Percentiles rank a stretch among this genome's conserved stretches.
phyloP scores from a whole-genome alignment of 2,113 vertebrate genomes.

The Rhinogobius similis region DNA sequence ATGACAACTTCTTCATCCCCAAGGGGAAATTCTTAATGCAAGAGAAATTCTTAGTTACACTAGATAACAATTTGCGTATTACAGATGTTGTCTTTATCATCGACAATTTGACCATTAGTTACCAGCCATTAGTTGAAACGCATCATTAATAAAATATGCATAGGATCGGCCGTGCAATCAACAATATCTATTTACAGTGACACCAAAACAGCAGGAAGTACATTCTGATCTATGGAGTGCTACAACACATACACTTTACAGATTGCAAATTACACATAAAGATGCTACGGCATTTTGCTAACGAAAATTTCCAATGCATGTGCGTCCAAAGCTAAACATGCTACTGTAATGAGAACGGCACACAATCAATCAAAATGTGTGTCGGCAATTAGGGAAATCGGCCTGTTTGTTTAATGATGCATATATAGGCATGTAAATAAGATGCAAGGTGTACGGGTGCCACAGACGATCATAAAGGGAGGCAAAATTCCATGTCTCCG shows the following conservation, averaged over 20 bases:
- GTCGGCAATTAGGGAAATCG: neutral
- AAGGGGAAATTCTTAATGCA: no score
- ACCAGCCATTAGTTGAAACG: no score
- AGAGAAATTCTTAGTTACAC: no score
- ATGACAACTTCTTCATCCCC: no score
- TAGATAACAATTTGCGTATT: no score
- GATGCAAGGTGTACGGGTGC: neutral
- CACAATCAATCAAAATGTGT: neutral
- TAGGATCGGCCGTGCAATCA: neutral
- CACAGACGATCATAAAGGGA: neutral
- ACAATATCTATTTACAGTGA: neutral
- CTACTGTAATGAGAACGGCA: neutral
- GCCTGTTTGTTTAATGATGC: slow-evolving; percentile 4
- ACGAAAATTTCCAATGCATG: neutral
- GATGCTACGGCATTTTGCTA: neutral
- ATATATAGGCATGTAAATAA: neutral
- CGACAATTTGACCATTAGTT: no score
- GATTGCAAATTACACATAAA: neutral
- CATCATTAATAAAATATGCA: no score
- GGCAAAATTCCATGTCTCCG: neutral
- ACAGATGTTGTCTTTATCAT: no score
- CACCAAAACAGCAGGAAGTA: neutral
- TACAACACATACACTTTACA: neutral
- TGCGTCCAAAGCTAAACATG: neutral
- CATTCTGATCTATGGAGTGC: neutral